Percentiles rank a stretch among this genome's conserved stretches.
These are phyloP conservation scores for Pangasianodon hypophthalmus DNA, from an alignment of 2,113 vertebrate species.

Conservation along the genomic window DNA sequence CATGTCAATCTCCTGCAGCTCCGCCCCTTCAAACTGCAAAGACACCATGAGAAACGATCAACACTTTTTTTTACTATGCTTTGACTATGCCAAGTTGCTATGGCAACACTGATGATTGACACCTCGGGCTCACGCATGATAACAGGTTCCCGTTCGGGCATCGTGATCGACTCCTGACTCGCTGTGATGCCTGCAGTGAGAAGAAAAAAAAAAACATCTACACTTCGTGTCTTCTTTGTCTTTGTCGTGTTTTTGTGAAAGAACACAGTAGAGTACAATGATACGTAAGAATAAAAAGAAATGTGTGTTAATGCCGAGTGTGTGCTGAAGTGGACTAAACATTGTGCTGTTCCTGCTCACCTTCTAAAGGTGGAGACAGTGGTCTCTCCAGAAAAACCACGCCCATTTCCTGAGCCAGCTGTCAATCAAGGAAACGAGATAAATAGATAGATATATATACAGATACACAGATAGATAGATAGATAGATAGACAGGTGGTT, in stretches of 20 bases:
- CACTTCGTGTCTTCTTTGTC: neutral
- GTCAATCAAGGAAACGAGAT: slow-evolving; percentile 28
- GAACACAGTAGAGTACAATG: too few species aligned
- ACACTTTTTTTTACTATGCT: neutral
- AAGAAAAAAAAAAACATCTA: neutral
- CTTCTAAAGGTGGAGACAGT: slow-evolving; percentile 17
- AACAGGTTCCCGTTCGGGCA: slow-evolving; percentile 72
- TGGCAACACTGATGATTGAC: neutral
- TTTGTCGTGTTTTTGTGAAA: too few species aligned
- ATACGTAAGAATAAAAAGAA: neutral
- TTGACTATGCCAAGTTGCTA: neutral
- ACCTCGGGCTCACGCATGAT: slow-evolving; percentile 70
- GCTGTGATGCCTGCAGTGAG: slow-evolving; percentile 51
- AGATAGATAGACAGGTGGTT: neutral
- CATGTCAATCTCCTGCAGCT: slow-evolving; percentile 67
- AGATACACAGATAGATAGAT: neutral
- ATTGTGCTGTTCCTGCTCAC: slow-evolving; percentile 41
- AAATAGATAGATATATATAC: neutral
- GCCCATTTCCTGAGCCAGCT: slow-evolving; percentile 68
- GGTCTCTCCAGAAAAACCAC: slow-evolving; percentile 40
- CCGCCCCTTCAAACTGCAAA: slow-evolving; percentile 73
- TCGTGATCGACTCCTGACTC: slow-evolving; percentile 75
- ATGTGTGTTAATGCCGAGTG: neutral
- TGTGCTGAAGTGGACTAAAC: neutral
- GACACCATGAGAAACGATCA: neutral